Evolutionary conservation across 2,113 vertebrate species (phyloP).

Genomic region (Channa argus): DNA sequence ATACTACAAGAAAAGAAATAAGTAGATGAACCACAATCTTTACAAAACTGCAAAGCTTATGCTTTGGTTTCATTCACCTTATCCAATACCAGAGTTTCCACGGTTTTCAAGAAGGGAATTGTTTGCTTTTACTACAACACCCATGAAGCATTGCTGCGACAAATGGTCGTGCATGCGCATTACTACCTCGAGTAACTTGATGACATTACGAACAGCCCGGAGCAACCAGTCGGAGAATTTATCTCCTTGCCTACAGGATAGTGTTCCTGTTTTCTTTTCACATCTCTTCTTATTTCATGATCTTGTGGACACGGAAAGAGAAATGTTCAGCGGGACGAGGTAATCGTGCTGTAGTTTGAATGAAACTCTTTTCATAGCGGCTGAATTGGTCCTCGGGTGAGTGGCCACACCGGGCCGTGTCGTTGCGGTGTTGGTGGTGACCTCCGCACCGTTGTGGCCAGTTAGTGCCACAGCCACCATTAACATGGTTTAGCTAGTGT

Average conservation of each 20-base stretch:
- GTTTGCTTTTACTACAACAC: slow-evolving; percentile 38
- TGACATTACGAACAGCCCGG: slow-evolving; percentile 63
- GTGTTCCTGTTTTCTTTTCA: not conserved
- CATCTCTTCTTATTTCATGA: slow-evolving; percentile 32
- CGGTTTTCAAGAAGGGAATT: not conserved
- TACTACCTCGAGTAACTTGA: slow-evolving; percentile 13
- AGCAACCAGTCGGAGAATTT: slow-evolving; percentile 62
- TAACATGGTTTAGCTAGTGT: not conserved
- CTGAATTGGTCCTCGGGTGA: slow-evolving; percentile 3
- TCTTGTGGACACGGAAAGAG: not conserved
- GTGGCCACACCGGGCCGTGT: slow-evolving; percentile 21
- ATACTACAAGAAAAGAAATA: too few relatives aligned
- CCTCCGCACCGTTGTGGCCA: slow-evolving; percentile 58
- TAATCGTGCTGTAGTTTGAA: slow-evolving; percentile 29
- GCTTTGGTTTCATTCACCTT: too few relatives aligned
- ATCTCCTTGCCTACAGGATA: slow-evolving; percentile 16
- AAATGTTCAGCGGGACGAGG: slow-evolving; percentile 58
- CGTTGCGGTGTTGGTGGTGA: slow-evolving; percentile 44
- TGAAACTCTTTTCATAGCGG: not conserved
- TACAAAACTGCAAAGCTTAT: too few relatives aligned
- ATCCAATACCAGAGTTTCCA: not conserved
- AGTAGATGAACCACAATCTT: too few relatives aligned
- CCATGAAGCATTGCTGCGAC: slow-evolving; percentile 20
- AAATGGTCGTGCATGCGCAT: slow-evolving; percentile 56
- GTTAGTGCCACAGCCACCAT: slow-evolving; percentile 7